Evolutionary conservation across 2,113 vertebrate species (phyloP), one percentile per base, ranked within the genome.

Genomic region (Gobiocypris rarus): DNA sequence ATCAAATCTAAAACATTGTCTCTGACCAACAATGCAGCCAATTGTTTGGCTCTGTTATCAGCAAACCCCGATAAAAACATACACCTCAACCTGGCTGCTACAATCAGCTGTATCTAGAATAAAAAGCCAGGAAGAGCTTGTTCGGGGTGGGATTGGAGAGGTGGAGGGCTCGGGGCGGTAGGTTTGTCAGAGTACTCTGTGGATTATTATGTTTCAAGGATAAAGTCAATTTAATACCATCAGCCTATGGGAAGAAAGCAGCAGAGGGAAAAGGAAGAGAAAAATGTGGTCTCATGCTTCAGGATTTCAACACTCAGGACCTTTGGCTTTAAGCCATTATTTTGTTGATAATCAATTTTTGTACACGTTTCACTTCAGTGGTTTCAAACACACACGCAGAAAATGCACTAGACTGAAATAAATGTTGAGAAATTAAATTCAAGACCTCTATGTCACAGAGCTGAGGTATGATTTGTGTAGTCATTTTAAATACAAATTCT

Each of bases 181-280:
- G 82, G 75, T 81, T 86, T 85, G 82, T 28, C 86, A 83, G 84
- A 90, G 90, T 87, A 89, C 90, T 90, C 90, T 74, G 84, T 88
- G 89, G 89, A 91, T 92, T 92, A 89, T 86, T 88, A 83, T 89
- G 88, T 91, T 92, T 92, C 89, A 88, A 87, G 89, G 88, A 89
- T 89, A 91, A 93, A 90, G 89, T 92, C 91, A 93, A 93, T 93
- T 94, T 94, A 90, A 92, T 92, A 91, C 89, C 50, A 15, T 78
- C 89, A 90, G 89, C 92, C 92, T 91, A 88, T 92, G 93, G 93
- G 91, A 90, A 91, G 84, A 90, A 69, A 88, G 88, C 85, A 91
- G 87, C 82, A 87, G 81, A 90, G 52, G 87, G 83, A 92, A 90
- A 88, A 89, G 58, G 13, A 61, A 43, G 59, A 65, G 61, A 79